These are phyloP conservation scores for Abramis brama DNA, from an alignment of 2,113 vertebrate genomes.

Conservation along the genomic window DNA sequence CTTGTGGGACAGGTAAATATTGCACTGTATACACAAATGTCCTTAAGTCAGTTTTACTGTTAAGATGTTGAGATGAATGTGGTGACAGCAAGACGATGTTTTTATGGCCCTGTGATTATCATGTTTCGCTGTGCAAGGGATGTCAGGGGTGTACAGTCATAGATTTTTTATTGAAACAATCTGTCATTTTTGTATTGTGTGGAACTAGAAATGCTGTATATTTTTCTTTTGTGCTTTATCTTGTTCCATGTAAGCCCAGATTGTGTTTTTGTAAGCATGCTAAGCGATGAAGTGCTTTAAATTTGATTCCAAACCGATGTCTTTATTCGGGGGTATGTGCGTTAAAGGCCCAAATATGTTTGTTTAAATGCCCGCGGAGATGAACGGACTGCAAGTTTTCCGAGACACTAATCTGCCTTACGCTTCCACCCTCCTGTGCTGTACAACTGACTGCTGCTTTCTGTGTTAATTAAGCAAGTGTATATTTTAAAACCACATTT, in stretches of 20 bases:
- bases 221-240: conserved; percentile 13
- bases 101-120: neutral
- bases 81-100: neutral
- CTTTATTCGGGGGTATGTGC: neutral
- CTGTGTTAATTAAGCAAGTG: neutral
- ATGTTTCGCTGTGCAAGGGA: conserved; percentile 5
- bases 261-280: neutral
- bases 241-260: neutral
- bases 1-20: no score
- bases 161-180: conserved; percentile 6
- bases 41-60: neutral
- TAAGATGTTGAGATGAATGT: neutral
- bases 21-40: conserved; percentile 26
- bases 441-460: neutral
- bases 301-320: neutral
- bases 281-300: neutral
- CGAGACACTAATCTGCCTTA: neutral
- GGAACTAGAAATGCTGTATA: conserved; percentile 11
- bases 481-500: neutral
- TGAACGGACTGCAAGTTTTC: conserved; percentile 47
- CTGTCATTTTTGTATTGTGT: neutral
- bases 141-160: conserved; percentile 19
- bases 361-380: conserved; percentile 23
- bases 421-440: neutral
- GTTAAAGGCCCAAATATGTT: neutral